Evolutionary conservation across 1,140 invertebrate genomes (phyloP), one percentile per base, ranked within the genome.

Genomic region (Solenopsis fugax): DNA sequence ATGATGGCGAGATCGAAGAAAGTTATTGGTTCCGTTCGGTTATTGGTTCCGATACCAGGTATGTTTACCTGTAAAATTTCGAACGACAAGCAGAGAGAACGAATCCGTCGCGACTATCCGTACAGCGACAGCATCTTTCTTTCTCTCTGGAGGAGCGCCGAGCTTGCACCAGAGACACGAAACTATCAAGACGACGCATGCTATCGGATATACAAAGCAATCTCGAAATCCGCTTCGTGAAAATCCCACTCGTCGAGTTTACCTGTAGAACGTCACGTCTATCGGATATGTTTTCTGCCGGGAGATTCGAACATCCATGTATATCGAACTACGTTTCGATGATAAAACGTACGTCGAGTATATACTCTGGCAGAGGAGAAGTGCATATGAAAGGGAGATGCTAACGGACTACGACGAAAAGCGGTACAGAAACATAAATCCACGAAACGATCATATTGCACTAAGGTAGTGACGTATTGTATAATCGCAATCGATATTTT

Each of bases 201-300:
- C 56, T 75, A 82, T 82, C 80, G 67, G 54, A 24, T 73, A 81
- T 71, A 73, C 69, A 84, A 84, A 73, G 69, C 80, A 84, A 84
- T 84, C 80, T 73, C 67, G 41, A 73, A 60, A 84, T 84, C 80
- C 54, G 69, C 80, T 84, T 60, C 54, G 80, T 41, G 69, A 84
- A 75, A 73, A 75, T 75, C 67, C 80, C 54, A 37, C 80, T 82
- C 67, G 54, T 82, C 80, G 80, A 82, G 80, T 84, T 73, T 84
- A 75, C 56, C 41, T 73, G 69, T 75, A 84, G 54, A 60, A 60
- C 73, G 80, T 84, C 80, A 84, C 80, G 80, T 84, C 80, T 84
- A 75, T 84, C 80, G 80, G 80, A 84, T 75, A 84, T 60, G 69
- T 62, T 84, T 73, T 62, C 80, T 73, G 24, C 54, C 45, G 54